These are phyloP conservation scores for Heliconius charithonia DNA, from an alignment of 2,888 invertebrate genomes.

Conservation along the genomic window DNA sequence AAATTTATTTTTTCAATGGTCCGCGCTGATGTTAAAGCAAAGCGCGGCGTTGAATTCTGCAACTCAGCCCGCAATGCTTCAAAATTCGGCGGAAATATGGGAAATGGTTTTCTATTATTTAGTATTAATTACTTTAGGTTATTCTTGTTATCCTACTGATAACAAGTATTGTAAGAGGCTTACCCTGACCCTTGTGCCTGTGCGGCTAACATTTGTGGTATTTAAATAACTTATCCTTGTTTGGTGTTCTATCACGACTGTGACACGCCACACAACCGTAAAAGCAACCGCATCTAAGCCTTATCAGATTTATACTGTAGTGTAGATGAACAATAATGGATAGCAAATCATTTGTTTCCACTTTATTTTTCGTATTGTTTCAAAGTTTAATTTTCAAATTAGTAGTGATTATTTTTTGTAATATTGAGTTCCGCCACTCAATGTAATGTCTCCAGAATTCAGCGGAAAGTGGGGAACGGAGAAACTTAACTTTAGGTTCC, in stretches of 20 bases:
- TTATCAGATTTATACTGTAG: constrained; percentile 46
- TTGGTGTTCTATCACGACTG: constrained; percentile 59
- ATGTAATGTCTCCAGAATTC: too few relatives aligned
- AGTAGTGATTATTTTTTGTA: too few relatives aligned
- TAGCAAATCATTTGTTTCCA: constrained; percentile 23
- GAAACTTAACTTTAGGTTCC: too few relatives aligned
- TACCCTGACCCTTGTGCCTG: constrained; percentile 70
- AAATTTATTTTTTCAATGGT: too few relatives aligned
- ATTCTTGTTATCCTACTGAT: constrained; percentile 51
- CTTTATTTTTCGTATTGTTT: background rate
- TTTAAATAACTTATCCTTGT: constrained; percentile 72
- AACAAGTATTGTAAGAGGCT: constrained; percentile 70
- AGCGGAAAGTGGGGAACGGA: too few relatives aligned
- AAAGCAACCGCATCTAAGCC: constrained; percentile 50
- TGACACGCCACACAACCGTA: constrained; percentile 59
- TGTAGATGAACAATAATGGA: constrained; percentile 45
- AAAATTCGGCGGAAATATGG: too few relatives aligned
- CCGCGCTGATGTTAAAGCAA: too few relatives aligned
- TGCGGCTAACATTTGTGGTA: constrained; percentile 56
- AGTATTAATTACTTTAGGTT: constrained; percentile 28
- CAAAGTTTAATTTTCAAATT: background rate
- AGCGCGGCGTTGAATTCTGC: too few relatives aligned
- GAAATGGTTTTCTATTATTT: background rate
- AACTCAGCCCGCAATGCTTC: too few relatives aligned
- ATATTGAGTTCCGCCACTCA: too few relatives aligned